Percentiles rank a stretch among this genome's conserved stretches.
Conservation (phyloP, 1,140 invertebrate species). For the Chelonus insularis region DNA sequence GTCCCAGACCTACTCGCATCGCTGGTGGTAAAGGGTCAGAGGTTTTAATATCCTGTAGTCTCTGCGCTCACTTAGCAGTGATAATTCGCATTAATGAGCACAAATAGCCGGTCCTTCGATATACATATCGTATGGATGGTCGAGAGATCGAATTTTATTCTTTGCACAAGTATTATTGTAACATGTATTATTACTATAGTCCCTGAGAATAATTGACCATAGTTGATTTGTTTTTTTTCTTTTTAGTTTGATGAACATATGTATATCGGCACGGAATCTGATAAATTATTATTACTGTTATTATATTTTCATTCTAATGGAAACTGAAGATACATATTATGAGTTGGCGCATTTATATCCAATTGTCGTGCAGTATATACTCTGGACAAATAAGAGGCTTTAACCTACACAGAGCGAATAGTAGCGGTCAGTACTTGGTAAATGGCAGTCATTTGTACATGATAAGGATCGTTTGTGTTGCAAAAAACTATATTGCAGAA, state of each 20-base stretch:
- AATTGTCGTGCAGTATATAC: constrained; percentile 13
- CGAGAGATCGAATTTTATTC: constrained; percentile 1
- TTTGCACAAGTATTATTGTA: too few relatives aligned
- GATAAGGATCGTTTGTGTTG: constrained; percentile 46
- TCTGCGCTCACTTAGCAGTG: constrained; percentile 49
- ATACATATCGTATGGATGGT: constrained; percentile 20
- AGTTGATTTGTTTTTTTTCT: too few relatives aligned
- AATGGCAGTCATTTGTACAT: constrained; percentile 52
- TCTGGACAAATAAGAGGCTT: constrained; percentile 23
- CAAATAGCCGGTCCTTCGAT: constrained; percentile 52
- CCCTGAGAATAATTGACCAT: too few relatives aligned
- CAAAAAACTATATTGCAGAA: constrained; percentile 36
- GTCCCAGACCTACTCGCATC: constrained; percentile 26
- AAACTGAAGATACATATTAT: too few relatives aligned
- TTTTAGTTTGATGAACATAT: too few relatives aligned
- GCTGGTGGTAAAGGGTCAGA: constrained; percentile 51
- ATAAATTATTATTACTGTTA: too few relatives aligned
- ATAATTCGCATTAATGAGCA: constrained; percentile 60
- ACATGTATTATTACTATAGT: too few relatives aligned
- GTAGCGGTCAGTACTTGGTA: constrained; percentile 30
- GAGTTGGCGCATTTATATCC: too few relatives aligned
- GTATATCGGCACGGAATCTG: too few relatives aligned
- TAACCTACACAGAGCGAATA: background rate
- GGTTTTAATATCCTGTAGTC: constrained; percentile 58
- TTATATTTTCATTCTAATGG: too few relatives aligned